Base-by-base conservation (phyloP, 1,140 invertebrate species). In the Camponotus vicinus region DNA sequence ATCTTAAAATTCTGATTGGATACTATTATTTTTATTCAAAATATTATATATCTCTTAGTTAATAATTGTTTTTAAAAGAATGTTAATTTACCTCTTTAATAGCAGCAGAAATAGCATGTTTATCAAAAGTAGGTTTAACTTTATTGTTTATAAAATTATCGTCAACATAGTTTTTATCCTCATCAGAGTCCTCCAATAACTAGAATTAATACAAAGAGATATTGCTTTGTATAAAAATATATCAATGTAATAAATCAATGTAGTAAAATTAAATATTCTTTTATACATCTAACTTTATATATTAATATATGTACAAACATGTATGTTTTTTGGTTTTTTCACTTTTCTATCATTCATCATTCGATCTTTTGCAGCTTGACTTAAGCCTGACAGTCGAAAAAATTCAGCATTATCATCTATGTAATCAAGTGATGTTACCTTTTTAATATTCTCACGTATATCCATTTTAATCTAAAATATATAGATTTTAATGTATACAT, bases 361-460 rank as follows among this genome's bases (percentile, higher is more conserved):
- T 59, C 3, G 57, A 40, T 85, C 89, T 70, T 4, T 34, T 11
- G 57, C 37, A 80, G 71, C 9, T 37, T 37, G n/a, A 37, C 67
- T 63, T 9, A 11, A 7, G 27, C 66, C 61, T 21, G 13, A 2
- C 1, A 84, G 32, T 8, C 42, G 63, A 70, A 76, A 34, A n/a
- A 90, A 90, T 13, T 59, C 13, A 0, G 64, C 15, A 18, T 59
- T 32, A 2, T 75, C n/a, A 6, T 85, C 13, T 18, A 8, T 7
- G 0, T 3, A 42, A 55, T 52, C 21, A 70, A 90, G 77, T 9
- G 67, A 40, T 1, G 75, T 89, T 32, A 8, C 40, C 11, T 73
- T 87, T 3, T 87, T 18, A 59, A 90, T 85, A 34, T 85, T 70
- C 8, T 27, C 11, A 27, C 49, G 59, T 8, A 90, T 40, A 77